Evolutionary conservation across 2,888 invertebrate genomes (phyloP).

Genomic region (Allophyes oxyacanthae): DNA sequence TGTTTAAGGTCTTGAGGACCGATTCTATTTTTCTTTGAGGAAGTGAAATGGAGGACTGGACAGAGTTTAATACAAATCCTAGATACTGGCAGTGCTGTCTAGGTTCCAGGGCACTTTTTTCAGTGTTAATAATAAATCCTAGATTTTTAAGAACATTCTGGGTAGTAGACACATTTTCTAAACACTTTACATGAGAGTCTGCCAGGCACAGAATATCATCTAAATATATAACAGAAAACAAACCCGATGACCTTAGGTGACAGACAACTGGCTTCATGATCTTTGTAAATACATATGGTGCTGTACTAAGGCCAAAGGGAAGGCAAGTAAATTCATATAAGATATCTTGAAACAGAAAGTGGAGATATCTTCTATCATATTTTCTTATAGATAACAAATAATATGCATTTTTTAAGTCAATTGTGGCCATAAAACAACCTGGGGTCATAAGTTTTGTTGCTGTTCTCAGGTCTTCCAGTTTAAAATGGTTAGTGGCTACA

Average conservation of each 20-base stretch:
- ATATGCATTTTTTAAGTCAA: slow-evolving; percentile 41
- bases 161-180: slow-evolving; percentile 1
- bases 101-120: slow-evolving; percentile 40
- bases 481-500: slow-evolving; percentile 31
- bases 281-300: slow-evolving; percentile 39
- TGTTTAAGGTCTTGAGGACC: slow-evolving; percentile 12
- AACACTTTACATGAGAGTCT: slow-evolving; percentile 8
- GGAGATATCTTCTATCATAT: slow-evolving; percentile 11
- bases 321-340: slow-evolving; percentile 31
- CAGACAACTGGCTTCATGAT: slow-evolving; percentile 34
- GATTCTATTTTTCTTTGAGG: slow-evolving; percentile 34
- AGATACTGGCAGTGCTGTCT: slow-evolving; percentile 34
- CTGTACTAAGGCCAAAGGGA: slow-evolving; percentile 24
- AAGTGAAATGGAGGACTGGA: slow-evolving; percentile 19
- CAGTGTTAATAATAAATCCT: slow-evolving; percentile 40
- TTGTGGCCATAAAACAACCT: slow-evolving; percentile 24
- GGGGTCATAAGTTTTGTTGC: slow-evolving; percentile 29
- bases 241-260: slow-evolving; percentile 22
- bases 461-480: slow-evolving; percentile 42
- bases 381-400: slow-evolving; percentile 12
- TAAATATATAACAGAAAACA: slow-evolving; percentile 37
- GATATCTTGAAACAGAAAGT: slow-evolving; percentile 17
- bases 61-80: slow-evolving; percentile 35
- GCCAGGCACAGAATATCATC: slow-evolving; percentile 31
- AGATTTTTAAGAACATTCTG: slow-evolving; percentile 5